Conservation (phyloP, 2,113 vertebrate genomes). For the Brachyhypopomus gauderio region DNA sequence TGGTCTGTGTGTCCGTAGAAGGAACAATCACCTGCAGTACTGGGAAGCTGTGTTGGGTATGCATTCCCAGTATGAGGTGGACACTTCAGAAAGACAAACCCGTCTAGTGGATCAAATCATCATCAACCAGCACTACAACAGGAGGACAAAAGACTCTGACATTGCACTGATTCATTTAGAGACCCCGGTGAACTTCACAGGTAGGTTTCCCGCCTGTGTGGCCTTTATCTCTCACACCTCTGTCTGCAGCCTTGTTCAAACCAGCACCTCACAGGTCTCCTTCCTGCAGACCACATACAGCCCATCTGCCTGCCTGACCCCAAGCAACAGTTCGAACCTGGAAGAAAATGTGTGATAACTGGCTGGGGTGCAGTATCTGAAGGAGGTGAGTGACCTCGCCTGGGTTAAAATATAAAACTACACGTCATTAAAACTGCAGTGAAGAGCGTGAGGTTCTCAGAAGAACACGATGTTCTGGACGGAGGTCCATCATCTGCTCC, state of each 20-base stretch:
- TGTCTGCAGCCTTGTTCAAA: neutral
- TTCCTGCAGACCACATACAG: conserved; percentile 80
- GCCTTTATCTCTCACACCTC: neutral
- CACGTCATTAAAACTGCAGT: neutral
- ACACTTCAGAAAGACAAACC: conserved; percentile 63
- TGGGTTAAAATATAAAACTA: neutral
- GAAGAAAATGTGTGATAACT: conserved; percentile 82
- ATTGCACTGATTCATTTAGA: conserved; percentile 87
- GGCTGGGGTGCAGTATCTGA: conserved; percentile 82
- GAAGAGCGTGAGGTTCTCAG: neutral
- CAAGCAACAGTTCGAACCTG: conserved; percentile 71
- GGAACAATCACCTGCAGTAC: conserved; percentile 71
- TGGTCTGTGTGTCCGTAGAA: conserved; percentile 70
- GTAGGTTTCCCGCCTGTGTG: conserved; percentile 60
- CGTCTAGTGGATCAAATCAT: conserved; percentile 77
- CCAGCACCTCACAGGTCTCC: neutral
- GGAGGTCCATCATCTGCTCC: too few relatives aligned
- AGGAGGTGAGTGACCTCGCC: conserved; percentile 47
- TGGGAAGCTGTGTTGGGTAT: conserved; percentile 85
- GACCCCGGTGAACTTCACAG: conserved; percentile 78
- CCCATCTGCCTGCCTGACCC: conserved; percentile 85
- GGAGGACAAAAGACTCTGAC: conserved; percentile 80
- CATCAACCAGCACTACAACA: conserved; percentile 82
- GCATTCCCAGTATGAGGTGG: conserved; percentile 64
- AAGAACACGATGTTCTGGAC: too few relatives aligned